These are phyloP conservation scores for Apostichopus leukothele DNA, from an alignment of 53 echinoderm and acorn worm genomes.

Conservation along the genomic window DNA sequence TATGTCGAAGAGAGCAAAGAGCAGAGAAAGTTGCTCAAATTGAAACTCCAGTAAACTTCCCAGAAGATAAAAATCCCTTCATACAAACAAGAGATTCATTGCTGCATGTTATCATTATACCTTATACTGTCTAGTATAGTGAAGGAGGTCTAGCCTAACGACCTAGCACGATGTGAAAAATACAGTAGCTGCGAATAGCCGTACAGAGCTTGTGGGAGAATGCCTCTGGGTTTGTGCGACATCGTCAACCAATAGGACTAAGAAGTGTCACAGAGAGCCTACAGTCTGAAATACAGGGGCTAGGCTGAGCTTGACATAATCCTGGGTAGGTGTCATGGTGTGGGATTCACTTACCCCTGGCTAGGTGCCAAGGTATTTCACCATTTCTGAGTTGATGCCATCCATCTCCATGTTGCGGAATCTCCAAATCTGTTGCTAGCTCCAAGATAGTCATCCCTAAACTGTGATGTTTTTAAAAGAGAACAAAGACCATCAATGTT, in stretches of 20 bases:
- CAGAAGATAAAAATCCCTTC: too few species aligned
- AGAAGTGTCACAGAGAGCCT: neutral
- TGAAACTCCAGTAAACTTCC: too few species aligned
- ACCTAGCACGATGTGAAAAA: neutral
- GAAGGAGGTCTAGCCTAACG: too few species aligned
- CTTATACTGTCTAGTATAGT: too few species aligned
- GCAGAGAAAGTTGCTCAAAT: too few species aligned
- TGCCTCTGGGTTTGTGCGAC: neutral
- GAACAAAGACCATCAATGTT: neutral
- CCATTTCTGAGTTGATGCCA: conserved; percentile 87
- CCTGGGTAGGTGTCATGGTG: neutral
- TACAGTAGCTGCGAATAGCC: neutral
- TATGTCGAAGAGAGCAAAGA: too few species aligned
- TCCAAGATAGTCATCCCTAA: conserved; percentile 91
- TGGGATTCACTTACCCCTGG: conserved; percentile 53
- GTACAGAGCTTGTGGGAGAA: neutral
- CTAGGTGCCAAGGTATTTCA: conserved; percentile 78
- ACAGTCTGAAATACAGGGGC: neutral
- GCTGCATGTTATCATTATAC: too few species aligned
- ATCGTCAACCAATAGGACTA: neutral
- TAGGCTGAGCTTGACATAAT: neutral
- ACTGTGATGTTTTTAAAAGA: conserved; percentile 31
- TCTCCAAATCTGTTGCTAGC: conserved; percentile 86
- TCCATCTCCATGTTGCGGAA: conserved; percentile 75
- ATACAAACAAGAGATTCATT: too few species aligned